These are phyloP conservation scores for Phanerotoma sp. DNA, from an alignment of 2,888 invertebrate species.

Conservation along the genomic window DNA sequence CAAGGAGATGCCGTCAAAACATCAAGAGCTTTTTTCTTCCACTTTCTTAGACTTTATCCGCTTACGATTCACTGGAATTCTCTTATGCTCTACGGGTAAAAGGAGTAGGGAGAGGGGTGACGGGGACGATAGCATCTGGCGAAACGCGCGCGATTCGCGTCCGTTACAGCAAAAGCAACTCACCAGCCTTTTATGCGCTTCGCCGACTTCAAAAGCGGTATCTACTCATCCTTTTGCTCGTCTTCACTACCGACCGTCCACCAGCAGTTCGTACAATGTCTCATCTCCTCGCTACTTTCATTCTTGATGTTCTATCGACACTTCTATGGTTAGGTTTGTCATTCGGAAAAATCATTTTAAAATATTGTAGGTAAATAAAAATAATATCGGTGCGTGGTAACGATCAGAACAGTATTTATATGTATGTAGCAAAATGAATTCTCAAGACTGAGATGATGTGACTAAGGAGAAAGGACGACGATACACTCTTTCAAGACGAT, in stretches of 20 bases:
- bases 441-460: too few relatives aligned
- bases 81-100: conserved; percentile 1
- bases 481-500: conserved; percentile 31
- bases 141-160: conserved; percentile 36
- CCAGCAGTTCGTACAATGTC: conserved; percentile 6
- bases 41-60: too few relatives aligned
- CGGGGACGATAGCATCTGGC: conserved; percentile 38
- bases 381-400: background rate
- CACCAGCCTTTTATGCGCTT: conserved; percentile 15
- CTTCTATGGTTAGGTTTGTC: conserved; percentile 1
- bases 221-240: conserved; percentile 16
- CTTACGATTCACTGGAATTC: background rate
- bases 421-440: too few relatives aligned
- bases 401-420: too few relatives aligned
- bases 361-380: background rate
- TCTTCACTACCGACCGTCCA: conserved; percentile 10
- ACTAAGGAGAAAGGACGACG: too few relatives aligned
- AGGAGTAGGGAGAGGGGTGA: too few relatives aligned
- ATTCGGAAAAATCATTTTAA: background rate
- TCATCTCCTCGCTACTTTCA: background rate
- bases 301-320: conserved; percentile 3
- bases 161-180: conserved; percentile 22
- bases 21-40: too few relatives aligned
- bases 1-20: too few relatives aligned
- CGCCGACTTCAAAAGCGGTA: conserved; percentile 32